phyloP scores from a whole-genome alignment of 2,797 vertebrate species.

The Gymnodraco acuticeps region DNA sequence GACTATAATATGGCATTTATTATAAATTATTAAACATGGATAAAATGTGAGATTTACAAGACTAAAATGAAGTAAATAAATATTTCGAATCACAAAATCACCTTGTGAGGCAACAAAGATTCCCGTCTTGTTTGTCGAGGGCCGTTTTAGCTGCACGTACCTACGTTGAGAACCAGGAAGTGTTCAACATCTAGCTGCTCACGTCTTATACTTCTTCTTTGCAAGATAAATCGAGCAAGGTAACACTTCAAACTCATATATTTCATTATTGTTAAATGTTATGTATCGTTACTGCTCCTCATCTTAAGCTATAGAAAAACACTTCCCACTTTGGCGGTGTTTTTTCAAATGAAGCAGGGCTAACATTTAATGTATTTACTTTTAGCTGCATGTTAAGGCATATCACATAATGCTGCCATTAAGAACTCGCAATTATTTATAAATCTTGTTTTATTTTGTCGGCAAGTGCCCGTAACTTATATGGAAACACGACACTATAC shows the following conservation, averaged over 20 bases:
- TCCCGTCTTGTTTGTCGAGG: constrained; percentile 52
- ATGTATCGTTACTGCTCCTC: accelerated
- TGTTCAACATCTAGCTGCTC: neutral
- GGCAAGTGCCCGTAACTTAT: neutral
- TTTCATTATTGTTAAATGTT: neutral
- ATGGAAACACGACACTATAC: neutral
- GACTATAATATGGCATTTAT: neutral
- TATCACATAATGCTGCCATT: neutral
- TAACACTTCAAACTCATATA: neutral
- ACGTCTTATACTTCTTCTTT: accelerated
- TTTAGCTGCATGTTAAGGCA: neutral
- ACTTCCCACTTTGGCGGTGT: neutral
- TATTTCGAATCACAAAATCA: neutral
- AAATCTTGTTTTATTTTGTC: neutral
- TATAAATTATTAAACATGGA: neutral
- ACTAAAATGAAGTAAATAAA: accelerated
- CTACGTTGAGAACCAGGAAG: constrained; percentile 1
- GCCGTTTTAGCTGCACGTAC: neutral
- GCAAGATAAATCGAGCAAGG: neutral
- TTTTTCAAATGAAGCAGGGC: neutral
- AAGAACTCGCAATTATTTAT: neutral
- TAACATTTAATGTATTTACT: neutral
- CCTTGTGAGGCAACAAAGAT: neutral
- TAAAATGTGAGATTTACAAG: neutral
- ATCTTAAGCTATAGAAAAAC: accelerated